phyloP scores from a whole-genome alignment of 1,140 invertebrate species.

The Aphaenogaster ashmeadi region DNA sequence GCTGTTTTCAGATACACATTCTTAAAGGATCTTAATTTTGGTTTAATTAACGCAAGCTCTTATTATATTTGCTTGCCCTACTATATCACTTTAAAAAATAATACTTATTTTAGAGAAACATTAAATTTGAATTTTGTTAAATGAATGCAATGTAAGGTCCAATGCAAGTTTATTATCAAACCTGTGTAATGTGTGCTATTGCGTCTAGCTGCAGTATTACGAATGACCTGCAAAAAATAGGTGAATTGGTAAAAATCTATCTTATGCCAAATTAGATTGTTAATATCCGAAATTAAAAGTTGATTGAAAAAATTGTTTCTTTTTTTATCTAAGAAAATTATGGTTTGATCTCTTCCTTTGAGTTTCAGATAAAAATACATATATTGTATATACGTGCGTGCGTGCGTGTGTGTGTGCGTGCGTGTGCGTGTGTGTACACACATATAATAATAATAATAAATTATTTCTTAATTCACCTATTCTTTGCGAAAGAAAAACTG shows the following conservation, averaged over 20 bases:
- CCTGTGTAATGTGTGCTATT: slow-evolving; percentile 59
- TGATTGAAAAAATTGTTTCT: neutral
- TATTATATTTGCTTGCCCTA: slow-evolving; percentile 17
- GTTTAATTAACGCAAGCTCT: slow-evolving; percentile 4
- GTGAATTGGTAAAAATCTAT: slow-evolving; percentile 2
- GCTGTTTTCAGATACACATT: slow-evolving; percentile 14
- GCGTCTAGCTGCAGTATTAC: slow-evolving; percentile 62
- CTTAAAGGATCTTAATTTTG: slow-evolving; percentile 12
- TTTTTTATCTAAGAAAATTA: neutral
- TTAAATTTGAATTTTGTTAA: slow-evolving; percentile 49
- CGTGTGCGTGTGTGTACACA: neutral
- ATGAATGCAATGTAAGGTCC: slow-evolving; percentile 61
- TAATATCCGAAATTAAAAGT: neutral
- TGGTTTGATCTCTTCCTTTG: neutral
- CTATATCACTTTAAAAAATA: slow-evolving; percentile 54
- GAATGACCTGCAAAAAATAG: slow-evolving; percentile 27
- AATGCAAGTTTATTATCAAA: slow-evolving; percentile 64
- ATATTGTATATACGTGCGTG: neutral
- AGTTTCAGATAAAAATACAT: neutral
- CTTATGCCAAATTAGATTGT: neutral
- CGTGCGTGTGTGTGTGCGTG: too few relatives aligned
- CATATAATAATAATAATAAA: neutral
- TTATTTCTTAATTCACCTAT: slow-evolving; percentile 20
- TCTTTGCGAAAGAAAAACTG: slow-evolving; percentile 34
- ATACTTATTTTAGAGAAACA: neutral